A percentile compares a stretch with the other conserved stretches of the same genome.
Conservation (phyloP, 2,888 invertebrate species). For the Actias luna region DNA sequence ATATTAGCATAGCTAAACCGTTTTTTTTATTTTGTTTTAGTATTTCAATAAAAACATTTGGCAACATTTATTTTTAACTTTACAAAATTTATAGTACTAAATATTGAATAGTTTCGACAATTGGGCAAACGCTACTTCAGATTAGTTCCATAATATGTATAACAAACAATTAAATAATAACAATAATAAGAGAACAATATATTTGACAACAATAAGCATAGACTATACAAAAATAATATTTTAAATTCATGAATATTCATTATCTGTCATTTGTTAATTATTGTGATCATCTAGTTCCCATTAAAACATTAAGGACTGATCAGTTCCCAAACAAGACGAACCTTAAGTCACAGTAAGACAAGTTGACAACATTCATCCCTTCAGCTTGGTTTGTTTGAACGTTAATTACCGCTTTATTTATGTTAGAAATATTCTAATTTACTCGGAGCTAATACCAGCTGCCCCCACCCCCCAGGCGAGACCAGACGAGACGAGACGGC, state of each 20-base stretch:
- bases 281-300: constrained; percentile 20
- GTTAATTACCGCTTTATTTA: constrained; percentile 73
- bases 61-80: too few relatives aligned
- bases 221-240: not conserved
- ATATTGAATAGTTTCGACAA: too few relatives aligned
- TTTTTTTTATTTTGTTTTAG: too few relatives aligned
- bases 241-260: not conserved
- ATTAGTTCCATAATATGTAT: too few relatives aligned
- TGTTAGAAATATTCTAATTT: constrained; percentile 71
- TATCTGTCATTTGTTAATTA: too few relatives aligned
- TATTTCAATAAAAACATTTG: too few relatives aligned
- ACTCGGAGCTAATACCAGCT: constrained; percentile 60
- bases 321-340: constrained; percentile 40
- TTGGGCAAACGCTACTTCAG: too few relatives aligned
- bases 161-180: too few relatives aligned
- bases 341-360: constrained; percentile 53
- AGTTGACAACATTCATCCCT: constrained; percentile 65
- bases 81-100: too few relatives aligned
- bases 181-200: too few relatives aligned
- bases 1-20: too few relatives aligned
- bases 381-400: constrained; percentile 64
- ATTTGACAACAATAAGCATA: not conserved
- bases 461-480: constrained; percentile 38
- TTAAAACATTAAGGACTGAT: constrained; percentile 33
- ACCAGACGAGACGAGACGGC: constrained; percentile 59